Base-by-base conservation (phyloP, 1,140 invertebrate species). In the Heliconius eleuchia region DNA sequence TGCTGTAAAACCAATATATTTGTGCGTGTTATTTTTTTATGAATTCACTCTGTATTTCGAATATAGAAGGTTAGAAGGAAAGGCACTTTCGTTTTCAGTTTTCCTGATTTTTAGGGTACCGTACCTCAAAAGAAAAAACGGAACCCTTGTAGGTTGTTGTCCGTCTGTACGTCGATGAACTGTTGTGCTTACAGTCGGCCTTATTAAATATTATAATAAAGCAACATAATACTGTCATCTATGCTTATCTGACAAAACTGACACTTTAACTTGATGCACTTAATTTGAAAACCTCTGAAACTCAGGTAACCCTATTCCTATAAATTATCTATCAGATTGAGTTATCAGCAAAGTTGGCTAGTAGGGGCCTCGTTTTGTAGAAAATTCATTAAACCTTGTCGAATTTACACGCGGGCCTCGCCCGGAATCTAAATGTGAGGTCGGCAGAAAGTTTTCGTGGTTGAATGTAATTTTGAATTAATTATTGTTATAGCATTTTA, bases 241-340 rank as follows among this genome's bases (percentile, higher is more conserved):
- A 27, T 16, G 42, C 50, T 23, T 50, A 4, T 1, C 42, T 46
- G 42, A 46, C 13, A 46, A 4, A 16, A 46, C 42, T 46, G 42
- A 73, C 19, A 73, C 5, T 73, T 73, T 73, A 42, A 73, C 50
- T 73, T 46, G 72, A n/a, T 73, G 39, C 27, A 73, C 42, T 73
- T 73, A 72, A 72, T 72, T 72, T 42, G 37, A 72, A 42, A 72
- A 72, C 71, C 71, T 42, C 30, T 70, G 55, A 66, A 78, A 74
- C 72, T 78, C 77, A 74, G 55, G 57, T 78, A 78, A 74, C 57
- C 71, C 39, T 52, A 70, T 60, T 73, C 70, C 70, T 73, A 78
- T 78, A 78, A 78, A 78, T 78, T 66, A 70, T 50, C 37, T 39
- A 78, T 74, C 77, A 73, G 77, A 78, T 78, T 78, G 77, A 78